Conservation (phyloP, 2,888 invertebrate species). For the Lepidochrysops patricia region DNA sequence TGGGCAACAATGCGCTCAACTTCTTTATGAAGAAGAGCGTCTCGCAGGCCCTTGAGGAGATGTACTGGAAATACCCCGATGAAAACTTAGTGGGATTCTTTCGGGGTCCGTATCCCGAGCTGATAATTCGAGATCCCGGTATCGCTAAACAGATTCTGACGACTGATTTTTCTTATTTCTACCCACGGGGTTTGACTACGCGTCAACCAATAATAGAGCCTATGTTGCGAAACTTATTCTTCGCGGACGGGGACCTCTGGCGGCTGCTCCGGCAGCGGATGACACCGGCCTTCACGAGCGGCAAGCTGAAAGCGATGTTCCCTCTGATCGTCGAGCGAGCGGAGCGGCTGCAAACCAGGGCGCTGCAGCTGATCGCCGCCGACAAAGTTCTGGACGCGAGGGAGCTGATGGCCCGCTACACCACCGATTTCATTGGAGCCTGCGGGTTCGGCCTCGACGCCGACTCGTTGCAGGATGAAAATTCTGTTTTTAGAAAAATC, state of each 20-base stretch:
- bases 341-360: conserved; percentile 35
- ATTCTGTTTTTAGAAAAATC: conserved; percentile 42
- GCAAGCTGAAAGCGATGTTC: conserved; percentile 49
- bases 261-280: conserved; percentile 45
- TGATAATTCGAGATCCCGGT: conserved; percentile 45
- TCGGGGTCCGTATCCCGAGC: conserved; percentile 35
- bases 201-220: conserved; percentile 37
- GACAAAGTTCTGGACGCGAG: conserved; percentile 38
- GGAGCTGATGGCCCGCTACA: conserved; percentile 52
- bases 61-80: conserved; percentile 42
- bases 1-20: conserved; percentile 39
- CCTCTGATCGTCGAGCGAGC: conserved; percentile 47
- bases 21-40: conserved; percentile 36
- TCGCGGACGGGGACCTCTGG: conserved; percentile 48
- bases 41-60: conserved; percentile 34
- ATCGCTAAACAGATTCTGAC: conserved; percentile 39
- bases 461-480: conserved; percentile 41
- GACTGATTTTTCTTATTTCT: conserved; percentile 43
- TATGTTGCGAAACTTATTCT: conserved; percentile 43
- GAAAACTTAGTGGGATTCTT: conserved; percentile 46
- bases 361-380: conserved; percentile 26
- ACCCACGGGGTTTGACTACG: conserved; percentile 38
- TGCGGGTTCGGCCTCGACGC: conserved; percentile 49
- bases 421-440: conserved; percentile 52
- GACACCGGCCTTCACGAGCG: conserved; percentile 47